These are phyloP conservation scores for Carettochelys insculpta DNA, from an alignment of 2,113 vertebrate genomes.

Conservation along the genomic window DNA sequence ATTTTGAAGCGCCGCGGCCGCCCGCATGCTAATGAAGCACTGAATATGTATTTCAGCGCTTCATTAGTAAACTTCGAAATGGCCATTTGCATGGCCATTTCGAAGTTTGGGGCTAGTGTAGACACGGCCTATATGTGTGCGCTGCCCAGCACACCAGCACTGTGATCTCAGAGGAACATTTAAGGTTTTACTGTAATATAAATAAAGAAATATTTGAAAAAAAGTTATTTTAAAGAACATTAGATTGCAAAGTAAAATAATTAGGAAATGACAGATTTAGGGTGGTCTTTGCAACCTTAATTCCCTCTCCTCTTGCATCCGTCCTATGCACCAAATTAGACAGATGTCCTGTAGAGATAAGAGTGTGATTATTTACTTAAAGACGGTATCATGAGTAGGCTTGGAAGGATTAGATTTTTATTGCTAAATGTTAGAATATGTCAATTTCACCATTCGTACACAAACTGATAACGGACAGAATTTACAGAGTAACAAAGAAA, in stretches of 20 bases:
- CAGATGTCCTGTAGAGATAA: background rate
- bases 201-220: background rate
- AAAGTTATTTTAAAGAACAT: background rate
- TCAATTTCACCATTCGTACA: background rate
- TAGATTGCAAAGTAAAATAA: background rate
- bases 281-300: background rate
- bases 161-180: background rate
- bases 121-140: too few species aligned
- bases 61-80: too few species aligned
- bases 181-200: background rate
- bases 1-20: too few species aligned
- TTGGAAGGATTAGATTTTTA: background rate
- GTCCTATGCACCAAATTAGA: background rate
- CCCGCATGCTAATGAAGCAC: too few species aligned
- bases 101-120: too few species aligned
- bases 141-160: background rate
- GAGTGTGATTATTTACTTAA: background rate
- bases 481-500: background rate
- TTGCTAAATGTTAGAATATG: background rate
- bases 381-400: background rate
- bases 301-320: background rate
- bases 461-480: background rate
- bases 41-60: too few species aligned
- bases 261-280: background rate
- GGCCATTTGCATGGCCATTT: too few species aligned